These are phyloP conservation scores for Scaptomyza polygonia DNA, from an alignment of 2,888 invertebrate genomes.

Conservation along the genomic window DNA sequence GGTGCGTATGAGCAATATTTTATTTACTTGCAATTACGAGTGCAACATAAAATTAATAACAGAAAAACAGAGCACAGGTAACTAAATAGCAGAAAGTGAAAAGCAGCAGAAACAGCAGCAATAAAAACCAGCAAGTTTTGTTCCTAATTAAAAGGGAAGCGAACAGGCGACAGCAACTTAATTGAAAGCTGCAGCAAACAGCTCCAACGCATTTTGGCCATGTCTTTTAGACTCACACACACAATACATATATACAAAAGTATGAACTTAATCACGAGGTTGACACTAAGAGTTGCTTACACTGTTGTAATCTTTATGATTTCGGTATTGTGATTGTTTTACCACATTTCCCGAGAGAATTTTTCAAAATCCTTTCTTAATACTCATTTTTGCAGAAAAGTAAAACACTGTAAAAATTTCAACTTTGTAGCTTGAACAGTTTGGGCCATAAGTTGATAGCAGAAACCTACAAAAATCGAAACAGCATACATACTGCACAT, in stretches of 20 bases:
- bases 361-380: no score
- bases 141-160: constrained; percentile 63
- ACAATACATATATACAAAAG: constrained; percentile 7
- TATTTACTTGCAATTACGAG: constrained; percentile 47
- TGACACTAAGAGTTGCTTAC: neutral
- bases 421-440: no score
- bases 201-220: constrained; percentile 63
- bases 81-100: constrained; percentile 32
- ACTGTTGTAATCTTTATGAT: neutral
- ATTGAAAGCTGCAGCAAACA: constrained; percentile 71
- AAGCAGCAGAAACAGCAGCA: constrained; percentile 14
- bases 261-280: neutral
- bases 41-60: constrained; percentile 64
- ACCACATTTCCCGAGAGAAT: no score
- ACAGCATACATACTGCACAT: neutral
- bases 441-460: no score
- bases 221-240: constrained; percentile 35
- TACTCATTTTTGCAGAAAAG: no score
- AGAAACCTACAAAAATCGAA: no score
- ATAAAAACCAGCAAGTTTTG: constrained; percentile 39
- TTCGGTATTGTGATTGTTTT: no score
- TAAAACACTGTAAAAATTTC: no score
- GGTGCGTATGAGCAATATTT: constrained; percentile 62
- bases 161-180: constrained; percentile 56
- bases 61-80: constrained; percentile 5